A percentile compares a stretch with the other conserved stretches of the same genome.
These are phyloP conservation scores for Zygogramma bicolorata DNA, from an alignment of 2,888 invertebrate genomes.

Conservation along the genomic window DNA sequence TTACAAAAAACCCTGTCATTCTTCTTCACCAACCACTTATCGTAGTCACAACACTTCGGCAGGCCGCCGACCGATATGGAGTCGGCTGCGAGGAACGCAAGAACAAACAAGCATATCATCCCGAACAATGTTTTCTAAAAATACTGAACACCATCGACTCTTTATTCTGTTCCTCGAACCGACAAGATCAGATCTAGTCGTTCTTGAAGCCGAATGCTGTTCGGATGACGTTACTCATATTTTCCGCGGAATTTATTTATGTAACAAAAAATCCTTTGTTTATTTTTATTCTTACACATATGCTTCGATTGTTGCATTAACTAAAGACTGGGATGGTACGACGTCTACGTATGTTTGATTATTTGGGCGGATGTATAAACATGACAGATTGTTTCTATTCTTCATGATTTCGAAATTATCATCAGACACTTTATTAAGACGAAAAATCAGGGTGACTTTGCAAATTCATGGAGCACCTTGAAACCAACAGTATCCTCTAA, in stretches of 20 bases:
- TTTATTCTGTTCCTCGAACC: background rate
- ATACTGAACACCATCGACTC: background rate
- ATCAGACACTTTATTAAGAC: too few relatives aligned
- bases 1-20: conserved; percentile 14
- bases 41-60: background rate
- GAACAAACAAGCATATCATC: background rate
- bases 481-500: too few relatives aligned
- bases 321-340: background rate
- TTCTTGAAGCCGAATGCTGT: background rate
- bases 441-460: too few relatives aligned
- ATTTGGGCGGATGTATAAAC: background rate
- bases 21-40: background rate
- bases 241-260: conserved; percentile 27
- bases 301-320: background rate
- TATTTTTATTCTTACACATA: conserved; percentile 30
- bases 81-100: background rate
- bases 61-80: background rate
- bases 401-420: background rate
- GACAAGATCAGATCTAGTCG: background rate
- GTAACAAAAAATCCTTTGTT: conserved; percentile 24
- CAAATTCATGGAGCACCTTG: too few relatives aligned
- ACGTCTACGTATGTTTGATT: conserved; percentile 9
- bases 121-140: conserved; percentile 15
- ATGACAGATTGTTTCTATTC: background rate
- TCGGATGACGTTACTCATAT: conserved; percentile 24